A percentile compares a stretch with the other conserved stretches of the same genome.
phyloP scores from a whole-genome alignment of 2,888 invertebrate genomes.

The Diadromus collaris region DNA sequence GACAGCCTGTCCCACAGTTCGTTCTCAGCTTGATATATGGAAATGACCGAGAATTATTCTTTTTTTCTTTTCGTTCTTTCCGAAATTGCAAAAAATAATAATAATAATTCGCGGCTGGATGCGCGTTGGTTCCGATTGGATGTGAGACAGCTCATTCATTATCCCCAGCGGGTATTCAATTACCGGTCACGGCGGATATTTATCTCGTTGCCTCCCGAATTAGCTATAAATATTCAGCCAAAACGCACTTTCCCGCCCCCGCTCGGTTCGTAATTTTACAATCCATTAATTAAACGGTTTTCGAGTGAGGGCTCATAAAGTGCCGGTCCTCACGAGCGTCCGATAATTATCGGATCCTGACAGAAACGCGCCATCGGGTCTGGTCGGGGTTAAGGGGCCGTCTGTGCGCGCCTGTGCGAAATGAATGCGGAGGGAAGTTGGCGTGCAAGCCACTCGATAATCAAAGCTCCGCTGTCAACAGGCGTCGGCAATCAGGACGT shows the following conservation, averaged over 20 bases:
- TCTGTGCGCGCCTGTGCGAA: constrained; percentile 9
- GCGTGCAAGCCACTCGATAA: constrained; percentile 41
- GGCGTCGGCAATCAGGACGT: constrained; percentile 40
- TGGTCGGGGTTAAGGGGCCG: neutral
- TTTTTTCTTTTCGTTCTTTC: neutral
- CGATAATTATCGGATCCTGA: constrained; percentile 52
- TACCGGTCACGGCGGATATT: constrained; percentile 46
- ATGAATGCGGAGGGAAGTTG: constrained; percentile 15
- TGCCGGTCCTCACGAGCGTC: constrained; percentile 42
- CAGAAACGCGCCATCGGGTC: constrained; percentile 12
- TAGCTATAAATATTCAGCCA: constrained; percentile 54
- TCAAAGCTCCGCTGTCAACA: constrained; percentile 31
- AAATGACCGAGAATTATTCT: neutral
- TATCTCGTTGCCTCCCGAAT: constrained; percentile 38
- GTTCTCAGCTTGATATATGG: neutral
- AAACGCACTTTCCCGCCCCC: constrained; percentile 24
- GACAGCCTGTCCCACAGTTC: neutral
- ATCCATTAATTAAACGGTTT: constrained; percentile 62
- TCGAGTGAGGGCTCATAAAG: constrained; percentile 28
- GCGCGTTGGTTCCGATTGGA: neutral
- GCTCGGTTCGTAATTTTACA: constrained; percentile 59
- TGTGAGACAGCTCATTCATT: constrained; percentile 34
- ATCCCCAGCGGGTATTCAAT: constrained; percentile 48
- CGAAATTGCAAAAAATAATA: neutral
- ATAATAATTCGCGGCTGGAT: neutral